Percentiles rank a stretch among this genome's conserved stretches.
Evolutionary conservation across 2,888 invertebrate species (phyloP).

Genomic region (Perizoma flavofasciatum): DNA sequence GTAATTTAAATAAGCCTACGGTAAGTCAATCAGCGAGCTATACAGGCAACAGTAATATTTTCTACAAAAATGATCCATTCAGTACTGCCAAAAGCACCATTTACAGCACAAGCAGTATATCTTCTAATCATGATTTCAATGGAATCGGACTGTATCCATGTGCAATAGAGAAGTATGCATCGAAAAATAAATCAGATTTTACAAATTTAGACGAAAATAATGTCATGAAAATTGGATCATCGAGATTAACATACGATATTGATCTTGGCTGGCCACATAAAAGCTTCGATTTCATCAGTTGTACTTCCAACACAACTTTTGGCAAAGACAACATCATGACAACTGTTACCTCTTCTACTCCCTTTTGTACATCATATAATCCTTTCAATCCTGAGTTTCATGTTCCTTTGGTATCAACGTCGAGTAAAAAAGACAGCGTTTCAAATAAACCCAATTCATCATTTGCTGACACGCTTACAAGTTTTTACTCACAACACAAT

Average conservation of each 20-base stretch:
- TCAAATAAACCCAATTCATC: constrained; percentile 60
- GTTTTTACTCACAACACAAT: constrained; percentile 75
- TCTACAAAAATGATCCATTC: constrained; percentile 76
- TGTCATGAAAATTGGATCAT: constrained; percentile 76
- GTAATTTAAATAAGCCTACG: constrained; percentile 64
- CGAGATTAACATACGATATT: constrained; percentile 76
- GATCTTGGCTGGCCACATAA: constrained; percentile 80
- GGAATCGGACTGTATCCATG: constrained; percentile 75
- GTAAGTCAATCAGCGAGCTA: constrained; percentile 60
- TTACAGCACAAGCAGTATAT: constrained; percentile 75
- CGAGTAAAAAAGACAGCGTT: constrained; percentile 65
- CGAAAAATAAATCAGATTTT: constrained; percentile 73
- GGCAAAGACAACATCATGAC: constrained; percentile 69
- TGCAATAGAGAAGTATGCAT: constrained; percentile 75
- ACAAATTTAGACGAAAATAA: constrained; percentile 70
- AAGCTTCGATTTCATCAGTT: constrained; percentile 75
- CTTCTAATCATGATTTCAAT: constrained; percentile 75
- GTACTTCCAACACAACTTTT: constrained; percentile 64
- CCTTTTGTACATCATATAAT: constrained; percentile 71
- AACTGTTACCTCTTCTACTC: constrained; percentile 53
- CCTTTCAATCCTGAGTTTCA: constrained; percentile 79
- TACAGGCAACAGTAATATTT: constrained; percentile 64
- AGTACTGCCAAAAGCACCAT: constrained; percentile 69
- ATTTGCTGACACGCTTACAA: constrained; percentile 72
- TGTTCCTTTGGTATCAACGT: constrained; percentile 66